Conservation (phyloP, 92 coral and sea anemone genomes). For the Parazoanthus swiftii region DNA sequence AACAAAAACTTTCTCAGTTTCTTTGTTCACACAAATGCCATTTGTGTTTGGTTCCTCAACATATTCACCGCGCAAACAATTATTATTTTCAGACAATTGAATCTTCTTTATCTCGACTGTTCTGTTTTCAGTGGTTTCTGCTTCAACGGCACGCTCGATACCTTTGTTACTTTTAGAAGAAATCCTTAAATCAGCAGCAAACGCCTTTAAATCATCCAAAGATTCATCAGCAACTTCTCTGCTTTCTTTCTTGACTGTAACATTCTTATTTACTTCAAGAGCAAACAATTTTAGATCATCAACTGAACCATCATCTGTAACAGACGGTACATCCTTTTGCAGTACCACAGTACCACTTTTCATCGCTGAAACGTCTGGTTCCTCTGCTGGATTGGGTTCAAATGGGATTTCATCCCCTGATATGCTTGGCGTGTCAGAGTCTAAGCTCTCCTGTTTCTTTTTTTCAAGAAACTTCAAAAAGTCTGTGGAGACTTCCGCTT, state of each 20-base stretch:
- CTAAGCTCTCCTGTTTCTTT: conserved; percentile 24
- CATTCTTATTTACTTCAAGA: conserved; percentile 5
- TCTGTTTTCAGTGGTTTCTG: conserved; percentile 11
- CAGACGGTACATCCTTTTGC: background rate
- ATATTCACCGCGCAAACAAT: background rate
- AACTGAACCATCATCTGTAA: background rate
- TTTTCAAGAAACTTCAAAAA: conserved; percentile 26
- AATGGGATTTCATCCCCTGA: conserved; percentile 42
- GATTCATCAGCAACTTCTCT: conserved; percentile 22
- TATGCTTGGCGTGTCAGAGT: background rate
- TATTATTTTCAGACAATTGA: background rate
- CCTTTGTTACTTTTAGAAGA: background rate
- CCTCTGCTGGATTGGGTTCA: conserved; percentile 19
- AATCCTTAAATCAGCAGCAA: conserved; percentile 24
- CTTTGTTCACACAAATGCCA: background rate
- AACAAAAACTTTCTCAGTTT: background rate
- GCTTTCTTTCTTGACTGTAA: background rate
- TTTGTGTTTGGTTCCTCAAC: background rate
- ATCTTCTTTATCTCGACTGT: background rate
- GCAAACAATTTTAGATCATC: conserved; percentile 22
- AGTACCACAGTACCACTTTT: background rate
- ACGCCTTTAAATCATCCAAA: conserved; percentile 7
- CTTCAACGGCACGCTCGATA: conserved; percentile 1
- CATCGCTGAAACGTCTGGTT: background rate
- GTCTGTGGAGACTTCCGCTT: conserved; percentile 11